phyloP scores from a whole-genome alignment of 2,113 vertebrate genomes.

The Pandion haliaetus region DNA sequence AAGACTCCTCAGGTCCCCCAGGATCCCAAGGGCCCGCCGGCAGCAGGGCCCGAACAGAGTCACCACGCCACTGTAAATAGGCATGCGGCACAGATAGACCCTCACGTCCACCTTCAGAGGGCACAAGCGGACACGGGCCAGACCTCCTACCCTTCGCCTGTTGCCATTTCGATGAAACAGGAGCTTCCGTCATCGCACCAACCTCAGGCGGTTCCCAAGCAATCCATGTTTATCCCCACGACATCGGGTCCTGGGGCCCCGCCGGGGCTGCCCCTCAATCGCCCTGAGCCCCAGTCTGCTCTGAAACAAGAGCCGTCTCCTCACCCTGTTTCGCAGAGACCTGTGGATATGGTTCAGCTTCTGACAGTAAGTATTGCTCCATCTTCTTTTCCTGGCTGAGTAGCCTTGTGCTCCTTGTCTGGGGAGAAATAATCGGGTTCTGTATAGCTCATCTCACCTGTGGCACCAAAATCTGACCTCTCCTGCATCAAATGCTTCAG shows the following conservation, averaged over 20 bases:
- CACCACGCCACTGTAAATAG: constrained; percentile 73
- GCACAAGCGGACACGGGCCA: constrained; percentile 80
- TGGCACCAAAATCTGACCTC: neutral
- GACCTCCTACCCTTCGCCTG: constrained; percentile 86
- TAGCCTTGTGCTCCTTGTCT: accelerated
- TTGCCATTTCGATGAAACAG: constrained; percentile 82
- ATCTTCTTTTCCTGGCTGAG: accelerated
- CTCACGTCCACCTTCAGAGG: constrained; percentile 79
- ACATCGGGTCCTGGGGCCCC: constrained; percentile 62
- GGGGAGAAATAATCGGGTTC: accelerated
- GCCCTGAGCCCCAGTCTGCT: constrained; percentile 70
- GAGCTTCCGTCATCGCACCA: constrained; percentile 77
- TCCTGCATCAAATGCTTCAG: neutral
- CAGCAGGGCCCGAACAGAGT: constrained; percentile 70
- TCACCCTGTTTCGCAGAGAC: constrained; percentile 78
- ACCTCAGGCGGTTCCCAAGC: constrained; percentile 73
- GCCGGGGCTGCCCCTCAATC: constrained; percentile 69
- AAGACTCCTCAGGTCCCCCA: constrained; percentile 85
- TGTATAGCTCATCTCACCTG: neutral
- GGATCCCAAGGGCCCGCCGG: constrained; percentile 80
- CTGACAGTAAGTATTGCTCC: constrained; percentile 78
- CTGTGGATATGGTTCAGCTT: constrained; percentile 94
- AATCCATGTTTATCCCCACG: constrained; percentile 74
- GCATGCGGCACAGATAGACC: constrained; percentile 80
- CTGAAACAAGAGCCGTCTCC: constrained; percentile 79